Evolutionary conservation across 2,797 vertebrate species (phyloP).

Genomic region (Enteromius afrohamiltoni): DNA sequence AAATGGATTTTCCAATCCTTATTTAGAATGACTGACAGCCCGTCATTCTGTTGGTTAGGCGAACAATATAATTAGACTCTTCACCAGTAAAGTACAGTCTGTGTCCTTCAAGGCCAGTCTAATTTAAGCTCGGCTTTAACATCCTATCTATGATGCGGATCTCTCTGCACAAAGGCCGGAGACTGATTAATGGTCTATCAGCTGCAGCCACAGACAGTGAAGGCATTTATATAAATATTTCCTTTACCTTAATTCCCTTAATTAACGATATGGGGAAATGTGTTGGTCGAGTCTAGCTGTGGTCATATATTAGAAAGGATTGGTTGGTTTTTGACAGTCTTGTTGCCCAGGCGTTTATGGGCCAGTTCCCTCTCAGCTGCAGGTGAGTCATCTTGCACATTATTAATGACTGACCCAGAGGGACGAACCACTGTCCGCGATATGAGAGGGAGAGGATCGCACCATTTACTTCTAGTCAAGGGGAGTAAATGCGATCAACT

Average conservation of each 20-base stretch:
- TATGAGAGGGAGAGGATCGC: constrained; percentile 29
- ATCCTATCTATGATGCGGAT: constrained; percentile 23
- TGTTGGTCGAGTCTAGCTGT: constrained; percentile 41
- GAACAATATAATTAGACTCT: constrained; percentile 20
- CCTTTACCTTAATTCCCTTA: constrained; percentile 60
- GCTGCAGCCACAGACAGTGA: constrained; percentile 47
- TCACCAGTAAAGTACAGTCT: constrained; percentile 37
- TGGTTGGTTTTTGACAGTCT: constrained; percentile 52
- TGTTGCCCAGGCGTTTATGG: constrained; percentile 59
- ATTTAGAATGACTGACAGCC: constrained; percentile 10
- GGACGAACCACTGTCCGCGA: constrained; percentile 50
- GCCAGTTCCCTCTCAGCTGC: constrained; percentile 59
- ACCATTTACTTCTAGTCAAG: constrained; percentile 43
- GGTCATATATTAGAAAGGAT: constrained; percentile 49
- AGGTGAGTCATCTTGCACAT: constrained; percentile 59
- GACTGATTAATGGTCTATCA: constrained; percentile 55
- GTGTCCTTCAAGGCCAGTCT: constrained; percentile 24
- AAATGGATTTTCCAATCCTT: background rate
- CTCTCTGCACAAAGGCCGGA: constrained; percentile 47
- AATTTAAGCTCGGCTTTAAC: constrained; percentile 25
- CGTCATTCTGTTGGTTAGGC: background rate
- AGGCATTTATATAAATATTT: constrained; percentile 62
- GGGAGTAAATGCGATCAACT: constrained; percentile 24
- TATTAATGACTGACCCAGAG: constrained; percentile 58
- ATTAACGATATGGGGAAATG: constrained; percentile 59